Evolutionary conservation across 2,888 invertebrate genomes (phyloP), one percentile per base, ranked within the genome.

Genomic region (Phasia obesa): DNA sequence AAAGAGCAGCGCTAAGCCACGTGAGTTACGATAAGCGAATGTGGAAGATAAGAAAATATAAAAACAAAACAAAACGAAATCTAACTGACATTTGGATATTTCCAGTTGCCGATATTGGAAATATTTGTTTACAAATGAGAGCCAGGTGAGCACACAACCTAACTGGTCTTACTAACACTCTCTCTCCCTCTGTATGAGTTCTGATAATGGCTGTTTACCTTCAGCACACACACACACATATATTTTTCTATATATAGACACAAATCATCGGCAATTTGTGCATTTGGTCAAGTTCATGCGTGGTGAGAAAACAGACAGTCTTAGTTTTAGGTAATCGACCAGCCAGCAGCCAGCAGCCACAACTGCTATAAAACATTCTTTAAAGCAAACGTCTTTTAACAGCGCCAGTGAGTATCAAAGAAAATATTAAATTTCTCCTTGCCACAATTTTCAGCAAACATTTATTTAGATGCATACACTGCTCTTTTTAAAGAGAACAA

Each of bases 201-300:
- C 9, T 19, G 17, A 9, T 11, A 38, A 65, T 38, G 47, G 38
- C 67, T 65, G 79, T 60, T 83, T 70, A 51, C 82, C 79, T 79
- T 83, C 79, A 79, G 11, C 57, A 53, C 13, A 60, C 25, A 25
- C 35, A 15, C 13, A 51, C 11, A 21, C 19, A 13, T 38, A 6
- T 31, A 7, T 19, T 3, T 42, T 13, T 1, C 0, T 53, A 31
- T 44, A 44, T 47, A 17, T 17, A 9, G 3, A 17, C 2, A 7
- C 44, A 79, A 60, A 82, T 84, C 87, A 85, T 87, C 87, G 85
- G 88, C 88, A 88, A 88, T 86, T 88, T 88, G 85, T 87, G 86
- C 87, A 88, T 88, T 88, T 88, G 88, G 88, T 87, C 88, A 87
- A 88, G 89, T 89, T 88, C 88, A 88, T 88, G 86, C 86, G 87